phyloP scores from a whole-genome alignment of 2,797 vertebrate species.

The Phrynocephalus guinanensis region DNA sequence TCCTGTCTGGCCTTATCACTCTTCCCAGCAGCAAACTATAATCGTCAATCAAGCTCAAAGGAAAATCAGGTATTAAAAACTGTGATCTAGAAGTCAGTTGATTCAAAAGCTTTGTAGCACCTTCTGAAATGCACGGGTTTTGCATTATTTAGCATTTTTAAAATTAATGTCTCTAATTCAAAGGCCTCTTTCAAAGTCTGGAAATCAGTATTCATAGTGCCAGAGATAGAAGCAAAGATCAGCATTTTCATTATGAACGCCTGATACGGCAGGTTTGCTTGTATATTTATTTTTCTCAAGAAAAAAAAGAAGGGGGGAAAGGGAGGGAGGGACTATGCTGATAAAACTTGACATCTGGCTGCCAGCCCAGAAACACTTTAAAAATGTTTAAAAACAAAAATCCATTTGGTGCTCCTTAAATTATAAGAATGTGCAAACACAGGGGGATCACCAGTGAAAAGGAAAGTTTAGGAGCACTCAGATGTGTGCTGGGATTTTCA shows the following conservation, averaged over 20 bases:
- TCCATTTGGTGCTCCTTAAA: neutral
- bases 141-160: constrained; percentile 15
- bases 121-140: neutral
- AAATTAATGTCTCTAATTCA: neutral
- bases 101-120: neutral
- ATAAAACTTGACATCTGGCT: constrained; percentile 39
- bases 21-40: neutral
- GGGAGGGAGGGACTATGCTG: neutral
- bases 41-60: neutral
- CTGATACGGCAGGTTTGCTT: neutral
- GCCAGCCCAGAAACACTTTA: constrained; percentile 27
- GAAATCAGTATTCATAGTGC: constrained; percentile 16
- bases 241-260: constrained; percentile 32
- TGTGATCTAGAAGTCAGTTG: neutral
- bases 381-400: constrained; percentile 35
- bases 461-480: neutral
- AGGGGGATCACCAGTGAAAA: constrained; percentile 33
- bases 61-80: neutral
- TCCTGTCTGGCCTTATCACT: accelerated
- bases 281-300: neutral
- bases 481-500: neutral
- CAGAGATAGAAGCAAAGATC: neutral
- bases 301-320: neutral
- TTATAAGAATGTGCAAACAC: constrained; percentile 33
- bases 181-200: neutral